Base-by-base conservation (phyloP, 2,888 invertebrate species). In the Cataglyphis rosenhaueri region DNA sequence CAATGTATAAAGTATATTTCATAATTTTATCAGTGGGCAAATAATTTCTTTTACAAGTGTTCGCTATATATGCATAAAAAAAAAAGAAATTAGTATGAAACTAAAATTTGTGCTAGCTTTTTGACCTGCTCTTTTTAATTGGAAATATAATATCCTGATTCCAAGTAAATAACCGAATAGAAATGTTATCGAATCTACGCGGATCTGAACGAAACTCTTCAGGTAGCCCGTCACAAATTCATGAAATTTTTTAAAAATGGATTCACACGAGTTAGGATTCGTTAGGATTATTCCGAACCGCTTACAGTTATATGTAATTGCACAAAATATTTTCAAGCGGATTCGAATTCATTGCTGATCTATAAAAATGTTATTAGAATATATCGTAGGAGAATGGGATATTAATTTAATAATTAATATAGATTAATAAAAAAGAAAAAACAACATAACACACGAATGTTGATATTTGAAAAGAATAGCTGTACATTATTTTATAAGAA, bases 401-500 rank as follows among this genome's bases (percentile, higher is more conserved):
- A 89, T 87, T 89, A 90, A 89, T 86, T 88, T 89, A 91, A 90
- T 88, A 48, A 73, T 84, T 86, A 87, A 89, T 73, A 84, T 90
- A 92, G 86, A 87, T 84, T 82, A 84, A 87, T 87, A 90, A 88
- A 59, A 48, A 48, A 25, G 1, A 25, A 25, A 25, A 29, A 48
- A 48, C 41, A 41, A 85, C 78, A 78, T 86, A 86, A 78, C 59
- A 79, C 44, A 79, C 78, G 44, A 71, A 87, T 87, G 91, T 89
- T 87, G 88, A 91, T 92, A 91, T 91, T 88, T 91, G 91, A 92
- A 89, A 89, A 92, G 92, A 89, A 90, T 91, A 92, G 90, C 91
- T 92, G 92, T 94, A 94, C 90, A 93, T 94, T 93, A 92, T 93
- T 93, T 94, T 93, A 92, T 94, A 94, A 89, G 82, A 92, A 93